Conservation (phyloP, 2,797 vertebrate species). For the Kryptolebias ocellatus region DNA sequence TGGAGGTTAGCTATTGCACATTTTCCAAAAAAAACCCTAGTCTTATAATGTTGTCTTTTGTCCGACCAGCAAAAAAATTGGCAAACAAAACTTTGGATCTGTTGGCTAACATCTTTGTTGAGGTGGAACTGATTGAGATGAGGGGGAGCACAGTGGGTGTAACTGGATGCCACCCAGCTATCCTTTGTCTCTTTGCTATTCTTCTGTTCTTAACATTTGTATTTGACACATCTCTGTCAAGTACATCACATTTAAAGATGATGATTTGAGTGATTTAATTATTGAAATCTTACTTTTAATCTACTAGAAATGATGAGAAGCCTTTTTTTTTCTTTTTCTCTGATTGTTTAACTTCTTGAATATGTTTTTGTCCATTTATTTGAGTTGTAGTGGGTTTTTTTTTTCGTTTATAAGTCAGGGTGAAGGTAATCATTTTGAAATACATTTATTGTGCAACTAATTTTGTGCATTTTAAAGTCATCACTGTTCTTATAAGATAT, state of each 20-base stretch:
- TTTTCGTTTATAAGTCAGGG: slow-evolving; percentile 22
- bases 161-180: slow-evolving; percentile 9
- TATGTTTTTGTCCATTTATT: slow-evolving; percentile 12
- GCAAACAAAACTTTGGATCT: slow-evolving; percentile 18
- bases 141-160: slow-evolving; percentile 5
- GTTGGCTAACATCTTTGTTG: slow-evolving; percentile 36
- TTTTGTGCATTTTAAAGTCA: slow-evolving; percentile 60
- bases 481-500: slow-evolving; percentile 50
- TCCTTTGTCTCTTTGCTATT: background rate
- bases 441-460: slow-evolving; percentile 38
- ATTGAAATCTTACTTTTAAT: background rate
- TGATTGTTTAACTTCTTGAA: background rate
- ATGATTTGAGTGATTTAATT: background rate
- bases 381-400: slow-evolving; percentile 44
- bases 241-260: background rate
- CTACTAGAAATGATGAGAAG: no score
- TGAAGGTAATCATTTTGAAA: slow-evolving; percentile 23
- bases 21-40: slow-evolving; percentile 18
- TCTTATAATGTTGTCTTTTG: slow-evolving; percentile 19
- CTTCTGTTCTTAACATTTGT: background rate
- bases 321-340: background rate
- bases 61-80: slow-evolving; percentile 16
- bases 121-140: slow-evolving; percentile 53
- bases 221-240: background rate
- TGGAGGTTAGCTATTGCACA: slow-evolving; percentile 23